phyloP scores from a whole-genome alignment of 2,797 vertebrate genomes.

The Hozukius guyotensis region DNA sequence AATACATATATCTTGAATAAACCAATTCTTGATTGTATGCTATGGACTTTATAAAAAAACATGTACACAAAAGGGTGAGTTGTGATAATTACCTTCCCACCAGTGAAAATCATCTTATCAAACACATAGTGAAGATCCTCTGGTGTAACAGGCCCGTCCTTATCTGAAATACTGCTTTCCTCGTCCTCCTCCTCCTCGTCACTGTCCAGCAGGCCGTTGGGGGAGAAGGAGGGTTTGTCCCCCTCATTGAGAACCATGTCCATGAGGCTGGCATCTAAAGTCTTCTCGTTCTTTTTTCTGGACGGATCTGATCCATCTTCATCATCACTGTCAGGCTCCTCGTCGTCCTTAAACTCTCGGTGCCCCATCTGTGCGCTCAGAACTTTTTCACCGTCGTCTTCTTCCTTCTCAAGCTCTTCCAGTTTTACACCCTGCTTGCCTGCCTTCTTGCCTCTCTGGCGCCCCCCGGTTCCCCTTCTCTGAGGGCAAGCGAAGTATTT shows the following conservation, averaged over 20 bases:
- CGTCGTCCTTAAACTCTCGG: conserved; percentile 35
- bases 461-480: conserved; percentile 77
- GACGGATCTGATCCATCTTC: conserved; percentile 50
- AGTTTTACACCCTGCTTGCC: conserved; percentile 4
- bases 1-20: not conserved
- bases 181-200: conserved; percentile 77
- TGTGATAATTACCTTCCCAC: conserved; percentile 90
- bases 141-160: conserved; percentile 73
- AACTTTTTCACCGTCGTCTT: not conserved
- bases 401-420: not conserved
- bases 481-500: conserved; percentile 97
- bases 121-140: conserved; percentile 93
- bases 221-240: conserved; percentile 78
- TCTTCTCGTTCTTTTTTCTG: conserved; percentile 48
- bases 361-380: not conserved
- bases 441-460: conserved; percentile 55
- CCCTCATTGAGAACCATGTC: conserved; percentile 66
- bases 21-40: not conserved
- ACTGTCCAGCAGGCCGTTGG: conserved; percentile 83
- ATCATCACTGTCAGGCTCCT: conserved; percentile 61
- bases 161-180: conserved; percentile 50
- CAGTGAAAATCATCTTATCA: conserved; percentile 96
- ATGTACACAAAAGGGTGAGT: not conserved
- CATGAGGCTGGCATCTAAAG: conserved; percentile 49
- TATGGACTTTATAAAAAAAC: not conserved